phyloP scores from a whole-genome alignment of 2,888 invertebrate genomes.

The Hydroisotoma schaefferi region DNA sequence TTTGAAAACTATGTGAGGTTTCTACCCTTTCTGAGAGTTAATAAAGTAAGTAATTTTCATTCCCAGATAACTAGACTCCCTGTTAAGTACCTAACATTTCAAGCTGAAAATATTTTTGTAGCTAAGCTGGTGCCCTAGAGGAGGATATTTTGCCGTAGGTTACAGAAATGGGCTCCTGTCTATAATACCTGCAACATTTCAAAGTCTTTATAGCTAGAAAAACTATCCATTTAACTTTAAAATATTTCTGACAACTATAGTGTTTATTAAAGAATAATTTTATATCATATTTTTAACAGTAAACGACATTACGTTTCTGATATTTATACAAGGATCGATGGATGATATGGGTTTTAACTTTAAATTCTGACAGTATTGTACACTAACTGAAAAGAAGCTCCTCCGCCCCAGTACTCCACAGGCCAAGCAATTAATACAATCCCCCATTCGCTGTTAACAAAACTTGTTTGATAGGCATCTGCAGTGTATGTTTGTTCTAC shows the following conservation, averaged over 20 bases:
- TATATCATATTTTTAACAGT: no score
- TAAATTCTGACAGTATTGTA: constrained; percentile 1
- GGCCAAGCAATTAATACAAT: constrained; percentile 27
- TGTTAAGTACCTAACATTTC: no score
- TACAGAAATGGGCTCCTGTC: constrained; percentile 42
- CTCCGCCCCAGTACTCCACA: constrained; percentile 13
- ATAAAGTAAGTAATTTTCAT: constrained; percentile 31
- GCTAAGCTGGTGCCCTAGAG: constrained; percentile 42
- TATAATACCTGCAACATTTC: constrained; percentile 34
- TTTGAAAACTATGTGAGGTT: constrained; percentile 34
- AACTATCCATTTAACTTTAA: not conserved
- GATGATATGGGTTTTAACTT: not conserved
- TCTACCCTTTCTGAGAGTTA: constrained; percentile 33
- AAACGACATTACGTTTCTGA: no score
- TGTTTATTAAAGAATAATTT: not conserved
- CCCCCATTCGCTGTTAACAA: not conserved
- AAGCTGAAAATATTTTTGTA: constrained; percentile 9
- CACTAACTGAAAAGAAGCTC: constrained; percentile 20
- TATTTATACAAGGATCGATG: not conserved
- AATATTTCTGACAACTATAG: not conserved
- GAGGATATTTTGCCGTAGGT: constrained; percentile 35
- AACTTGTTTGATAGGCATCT: not conserved
- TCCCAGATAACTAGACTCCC: no score
- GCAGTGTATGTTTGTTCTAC: not conserved
- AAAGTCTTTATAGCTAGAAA: constrained; percentile 7